Conservation (phyloP, 2,797 vertebrate genomes). For the Gobionotothen gibberifrons region DNA sequence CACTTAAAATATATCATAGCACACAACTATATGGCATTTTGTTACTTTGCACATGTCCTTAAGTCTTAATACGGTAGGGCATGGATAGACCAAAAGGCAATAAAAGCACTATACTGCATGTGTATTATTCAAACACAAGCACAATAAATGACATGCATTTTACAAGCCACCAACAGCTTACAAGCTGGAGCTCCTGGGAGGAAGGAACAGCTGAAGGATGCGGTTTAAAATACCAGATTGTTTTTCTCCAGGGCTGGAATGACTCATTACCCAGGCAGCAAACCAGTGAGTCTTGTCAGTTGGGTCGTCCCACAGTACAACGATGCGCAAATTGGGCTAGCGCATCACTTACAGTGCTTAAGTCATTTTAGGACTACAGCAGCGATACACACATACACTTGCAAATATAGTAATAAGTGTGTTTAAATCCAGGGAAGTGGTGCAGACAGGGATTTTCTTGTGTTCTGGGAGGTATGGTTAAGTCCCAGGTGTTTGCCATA, state of each 20-base stretch:
- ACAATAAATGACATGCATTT: constrained; percentile 65
- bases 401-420: constrained; percentile 14
- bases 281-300: constrained; percentile 79
- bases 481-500: constrained; percentile 43
- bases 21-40: constrained; percentile 17
- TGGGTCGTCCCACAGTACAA: constrained; percentile 74
- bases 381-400: background rate
- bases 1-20: background rate
- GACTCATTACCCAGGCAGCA: constrained; percentile 82
- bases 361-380: constrained; percentile 41
- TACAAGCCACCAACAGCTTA: constrained; percentile 69
- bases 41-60: constrained; percentile 34
- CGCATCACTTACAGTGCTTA: constrained; percentile 56
- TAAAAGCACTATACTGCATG: constrained; percentile 60
- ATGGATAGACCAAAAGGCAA: constrained; percentile 49
- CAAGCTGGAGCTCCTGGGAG: constrained; percentile 64
- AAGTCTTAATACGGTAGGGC: constrained; percentile 38
- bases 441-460: constrained; percentile 29
- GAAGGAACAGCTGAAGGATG: constrained; percentile 77
- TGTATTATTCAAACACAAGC: constrained; percentile 65
- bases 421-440: constrained; percentile 9
- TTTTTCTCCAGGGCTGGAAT: constrained; percentile 79
- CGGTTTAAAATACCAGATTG: constrained; percentile 83
- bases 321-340: constrained; percentile 68
- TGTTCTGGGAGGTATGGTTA: constrained; percentile 25